Conservation (phyloP, 2,888 invertebrate genomes). For the Enoplolaimus lenunculus region DNA sequence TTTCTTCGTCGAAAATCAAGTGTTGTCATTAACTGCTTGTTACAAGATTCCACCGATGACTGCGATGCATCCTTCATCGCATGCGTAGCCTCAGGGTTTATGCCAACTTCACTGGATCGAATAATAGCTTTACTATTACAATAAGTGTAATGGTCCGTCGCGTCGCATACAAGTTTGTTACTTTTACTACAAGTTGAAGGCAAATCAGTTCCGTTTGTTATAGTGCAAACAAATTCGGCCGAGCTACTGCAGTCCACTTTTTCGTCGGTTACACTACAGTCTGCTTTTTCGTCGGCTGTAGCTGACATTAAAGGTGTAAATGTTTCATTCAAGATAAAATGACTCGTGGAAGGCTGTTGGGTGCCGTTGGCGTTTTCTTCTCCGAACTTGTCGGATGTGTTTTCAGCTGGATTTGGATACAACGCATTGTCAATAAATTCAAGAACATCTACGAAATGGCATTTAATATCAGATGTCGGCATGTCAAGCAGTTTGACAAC, state of each 20-base stretch:
- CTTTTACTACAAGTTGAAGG: too few species aligned
- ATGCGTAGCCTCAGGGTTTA: background rate
- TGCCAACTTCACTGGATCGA: too few species aligned
- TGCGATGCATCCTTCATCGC: background rate
- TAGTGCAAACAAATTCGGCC: too few species aligned
- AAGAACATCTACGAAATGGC: conserved; percentile 36
- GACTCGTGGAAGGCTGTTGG: background rate
- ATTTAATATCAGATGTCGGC: conserved; percentile 37
- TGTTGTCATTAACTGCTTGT: too few species aligned
- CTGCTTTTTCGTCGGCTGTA: background rate
- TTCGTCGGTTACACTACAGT: too few species aligned
- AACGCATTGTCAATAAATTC: conserved; percentile 41
- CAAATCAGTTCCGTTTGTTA: too few species aligned
- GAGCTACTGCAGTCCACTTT: too few species aligned
- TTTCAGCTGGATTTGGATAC: background rate
- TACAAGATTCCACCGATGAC: background rate
- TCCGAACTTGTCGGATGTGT: background rate
- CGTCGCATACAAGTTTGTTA: too few species aligned
- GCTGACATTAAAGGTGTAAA: background rate
- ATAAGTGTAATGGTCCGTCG: background rate
- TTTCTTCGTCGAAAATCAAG: background rate
- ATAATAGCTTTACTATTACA: background rate
- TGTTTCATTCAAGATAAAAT: background rate
- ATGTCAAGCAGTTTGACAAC: conserved; percentile 40
- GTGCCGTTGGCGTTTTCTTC: background rate